Percentiles rank a stretch among this genome's conserved stretches.
These are phyloP conservation scores for Gadus chalcogrammus DNA, from an alignment of 2,113 vertebrate species.

Conservation along the genomic window DNA sequence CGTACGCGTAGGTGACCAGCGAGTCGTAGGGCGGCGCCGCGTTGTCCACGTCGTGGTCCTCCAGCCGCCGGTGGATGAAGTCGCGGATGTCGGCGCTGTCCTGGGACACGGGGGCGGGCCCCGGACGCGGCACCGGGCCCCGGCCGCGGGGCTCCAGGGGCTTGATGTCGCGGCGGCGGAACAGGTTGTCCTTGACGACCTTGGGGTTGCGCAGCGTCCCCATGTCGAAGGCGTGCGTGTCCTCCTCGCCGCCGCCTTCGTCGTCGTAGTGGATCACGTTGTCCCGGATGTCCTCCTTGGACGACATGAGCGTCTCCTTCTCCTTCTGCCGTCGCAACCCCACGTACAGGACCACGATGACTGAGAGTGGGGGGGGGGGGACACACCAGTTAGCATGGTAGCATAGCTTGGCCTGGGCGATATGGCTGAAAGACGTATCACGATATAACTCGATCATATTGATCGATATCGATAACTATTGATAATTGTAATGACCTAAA, in stretches of 20 bases:
- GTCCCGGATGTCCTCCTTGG: constrained; percentile 96
- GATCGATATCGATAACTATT: too few relatives aligned
- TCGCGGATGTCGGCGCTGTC: constrained; percentile 88
- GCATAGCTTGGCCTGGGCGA: too few relatives aligned
- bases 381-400: too few relatives aligned
- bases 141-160: constrained; percentile 75
- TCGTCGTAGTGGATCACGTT: constrained; percentile 99
- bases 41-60: constrained; percentile 87
- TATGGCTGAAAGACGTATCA: too few relatives aligned
- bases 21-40: constrained; percentile 93
- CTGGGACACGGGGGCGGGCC: constrained; percentile 63
- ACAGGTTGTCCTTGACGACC: constrained; percentile 88
- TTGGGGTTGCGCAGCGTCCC: constrained; percentile 95
- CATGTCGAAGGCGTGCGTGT: constrained; percentile 98
- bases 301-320: constrained; percentile 96
- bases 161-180: constrained; percentile 89
- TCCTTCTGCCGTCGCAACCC: constrained; percentile 91
- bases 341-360: constrained; percentile 94
- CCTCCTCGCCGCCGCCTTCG: constrained; percentile 96
- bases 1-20: constrained; percentile 93
- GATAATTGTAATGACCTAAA: too few relatives aligned
- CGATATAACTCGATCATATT: too few relatives aligned
- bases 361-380: constrained; percentile 57
- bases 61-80: constrained; percentile 89
- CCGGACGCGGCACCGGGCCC: constrained; percentile 61